A percentile compares a stretch with the other conserved stretches of the same genome.
Conservation (phyloP, 1,140 invertebrate species). For the Drosophila insularis region DNA sequence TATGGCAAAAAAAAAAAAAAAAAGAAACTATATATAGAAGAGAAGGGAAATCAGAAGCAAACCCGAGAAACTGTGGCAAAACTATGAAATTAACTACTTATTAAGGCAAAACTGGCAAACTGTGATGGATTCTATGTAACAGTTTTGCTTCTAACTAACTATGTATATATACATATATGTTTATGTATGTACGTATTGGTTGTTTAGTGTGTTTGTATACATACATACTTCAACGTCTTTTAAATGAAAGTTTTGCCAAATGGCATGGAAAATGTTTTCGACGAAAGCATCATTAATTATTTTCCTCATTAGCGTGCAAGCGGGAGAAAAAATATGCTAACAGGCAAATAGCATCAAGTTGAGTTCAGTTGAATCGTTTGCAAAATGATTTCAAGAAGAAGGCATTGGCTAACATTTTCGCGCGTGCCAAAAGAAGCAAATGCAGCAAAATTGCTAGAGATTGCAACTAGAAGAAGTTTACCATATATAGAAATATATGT, state of each 20-base stretch:
- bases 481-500: conserved; percentile 9
- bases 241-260: conserved; percentile 77
- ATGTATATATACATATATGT: too few species aligned
- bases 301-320: conserved; percentile 73
- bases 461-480: conserved; percentile 47
- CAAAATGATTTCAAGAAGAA: conserved; percentile 35
- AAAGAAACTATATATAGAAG: background rate
- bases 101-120: conserved; percentile 53
- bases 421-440: conserved; percentile 73
- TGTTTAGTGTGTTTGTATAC: background rate
- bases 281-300: conserved; percentile 73
- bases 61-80: conserved; percentile 35
- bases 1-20: conserved; percentile 18
- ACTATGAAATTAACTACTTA: conserved; percentile 80
- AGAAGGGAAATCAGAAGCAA: background rate
- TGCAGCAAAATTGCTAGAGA: conserved; percentile 58
- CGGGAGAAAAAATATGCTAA: conserved; percentile 29
- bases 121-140: conserved; percentile 24
- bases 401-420: conserved; percentile 37
- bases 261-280: conserved; percentile 73
- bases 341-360: conserved; percentile 15
- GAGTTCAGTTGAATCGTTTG: background rate
- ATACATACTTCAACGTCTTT: conserved; percentile 40
- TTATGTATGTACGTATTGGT: too few species aligned
- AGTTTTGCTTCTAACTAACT: conserved; percentile 54